Conservation (phyloP, 1,140 invertebrate species). For the Campodea augens region DNA sequence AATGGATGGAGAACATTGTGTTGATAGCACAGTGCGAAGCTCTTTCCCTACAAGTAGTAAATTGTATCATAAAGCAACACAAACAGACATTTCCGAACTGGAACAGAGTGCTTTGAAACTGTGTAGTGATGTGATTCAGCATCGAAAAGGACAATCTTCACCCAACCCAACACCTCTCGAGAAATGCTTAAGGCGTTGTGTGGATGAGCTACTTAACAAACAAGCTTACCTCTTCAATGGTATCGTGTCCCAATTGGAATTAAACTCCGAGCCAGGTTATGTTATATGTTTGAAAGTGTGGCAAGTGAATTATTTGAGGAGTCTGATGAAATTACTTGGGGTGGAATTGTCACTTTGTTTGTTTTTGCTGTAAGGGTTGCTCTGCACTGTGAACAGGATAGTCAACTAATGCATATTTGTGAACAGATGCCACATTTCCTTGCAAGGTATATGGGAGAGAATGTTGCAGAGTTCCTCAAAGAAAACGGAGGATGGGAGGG, state of each 20-base stretch:
- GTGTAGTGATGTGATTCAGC: too few relatives aligned
- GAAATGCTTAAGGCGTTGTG: slow-evolving; percentile 24
- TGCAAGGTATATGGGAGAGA: slow-evolving; percentile 24
- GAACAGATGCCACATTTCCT: slow-evolving; percentile 25
- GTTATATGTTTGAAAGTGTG: slow-evolving; percentile 32
- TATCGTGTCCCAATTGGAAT: slow-evolving; percentile 35
- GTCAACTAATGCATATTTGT: slow-evolving; percentile 22
- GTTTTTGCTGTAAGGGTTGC: slow-evolving; percentile 36
- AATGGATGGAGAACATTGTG: too few relatives aligned
- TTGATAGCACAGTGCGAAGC: too few relatives aligned
- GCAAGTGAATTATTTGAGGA: slow-evolving; percentile 37
- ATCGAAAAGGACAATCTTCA: too few relatives aligned
- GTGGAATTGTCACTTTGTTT: slow-evolving; percentile 37
- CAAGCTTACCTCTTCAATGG: slow-evolving; percentile 37
- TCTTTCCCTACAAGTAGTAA: too few relatives aligned
- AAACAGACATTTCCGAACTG: too few relatives aligned
- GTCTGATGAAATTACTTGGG: slow-evolving; percentile 31
- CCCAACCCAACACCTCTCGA: too few relatives aligned
- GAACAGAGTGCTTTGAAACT: too few relatives aligned
- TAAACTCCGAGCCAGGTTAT: slow-evolving; percentile 30
- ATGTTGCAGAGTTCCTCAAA: slow-evolving; percentile 24
- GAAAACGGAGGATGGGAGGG: slow-evolving; percentile 29
- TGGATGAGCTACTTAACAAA: slow-evolving; percentile 31
- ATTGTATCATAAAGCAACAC: too few relatives aligned
- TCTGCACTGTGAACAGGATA: slow-evolving; percentile 28